Percentiles rank a stretch among this genome's conserved stretches.
Conservation (phyloP, 2,113 vertebrate genomes). For the Orthonyx spaldingii region DNA sequence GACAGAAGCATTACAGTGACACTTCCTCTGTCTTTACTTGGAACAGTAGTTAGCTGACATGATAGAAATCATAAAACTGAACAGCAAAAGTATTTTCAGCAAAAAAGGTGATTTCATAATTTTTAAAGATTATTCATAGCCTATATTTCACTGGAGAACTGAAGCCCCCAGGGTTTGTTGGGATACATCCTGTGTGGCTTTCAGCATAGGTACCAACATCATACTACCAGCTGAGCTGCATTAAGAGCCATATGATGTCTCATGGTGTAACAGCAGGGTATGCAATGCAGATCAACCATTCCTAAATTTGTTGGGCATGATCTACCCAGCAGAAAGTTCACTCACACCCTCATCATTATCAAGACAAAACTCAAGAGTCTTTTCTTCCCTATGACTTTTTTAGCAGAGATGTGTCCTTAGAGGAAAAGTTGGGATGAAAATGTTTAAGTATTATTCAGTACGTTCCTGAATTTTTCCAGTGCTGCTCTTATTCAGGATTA, state of each 20-base stretch:
- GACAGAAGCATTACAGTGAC: not conserved
- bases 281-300: not conserved
- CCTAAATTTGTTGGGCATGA: not conserved
- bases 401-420: not conserved
- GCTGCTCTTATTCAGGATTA: slow-evolving; percentile 29
- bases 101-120: not conserved
- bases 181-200: not conserved
- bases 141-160: not conserved
- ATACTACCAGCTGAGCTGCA: not conserved
- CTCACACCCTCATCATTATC: not conserved
- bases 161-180: not conserved
- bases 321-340: not conserved
- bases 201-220: not conserved
- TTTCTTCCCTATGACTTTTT: not conserved
- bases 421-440: not conserved
- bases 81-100: not conserved
- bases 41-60: not conserved
- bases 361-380: not conserved
- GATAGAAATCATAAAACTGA: not conserved
- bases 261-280: not conserved
- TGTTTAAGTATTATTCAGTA: not conserved
- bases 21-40: not conserved
- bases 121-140: not conserved
- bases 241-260: not conserved
- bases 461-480: not conserved